Percentiles rank a stretch among this genome's conserved stretches.
These are phyloP conservation scores for Plecturocebus donacophilus DNA, from an alignment of 2,113 vertebrate genomes.

Conservation along the genomic window DNA sequence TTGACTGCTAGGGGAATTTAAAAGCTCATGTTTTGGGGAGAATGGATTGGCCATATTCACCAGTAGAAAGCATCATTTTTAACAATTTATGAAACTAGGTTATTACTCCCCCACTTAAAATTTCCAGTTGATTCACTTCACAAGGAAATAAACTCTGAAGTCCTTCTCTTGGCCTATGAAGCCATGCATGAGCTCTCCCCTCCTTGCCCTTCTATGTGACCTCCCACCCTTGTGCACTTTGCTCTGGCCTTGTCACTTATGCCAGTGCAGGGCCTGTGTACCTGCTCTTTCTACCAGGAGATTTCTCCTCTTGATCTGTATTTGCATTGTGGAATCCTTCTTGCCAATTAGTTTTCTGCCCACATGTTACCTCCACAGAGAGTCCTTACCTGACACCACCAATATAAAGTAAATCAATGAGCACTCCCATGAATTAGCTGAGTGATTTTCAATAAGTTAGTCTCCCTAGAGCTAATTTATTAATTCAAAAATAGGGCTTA, in stretches of 20 bases:
- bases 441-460: not conserved
- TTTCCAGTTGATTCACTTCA: not conserved
- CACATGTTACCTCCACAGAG: not conserved
- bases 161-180: not conserved
- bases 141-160: not conserved
- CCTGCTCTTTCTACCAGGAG: not conserved
- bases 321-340: not conserved
- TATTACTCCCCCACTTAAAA: not conserved
- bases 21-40: no score
- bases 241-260: not conserved
- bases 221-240: no score
- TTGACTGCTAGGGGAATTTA: no score
- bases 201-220: not conserved
- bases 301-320: not conserved
- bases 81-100: not conserved
- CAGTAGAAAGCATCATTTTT: conserved; percentile 24
- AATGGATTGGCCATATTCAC: not conserved
- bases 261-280: not conserved
- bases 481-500: not conserved
- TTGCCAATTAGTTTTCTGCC: not conserved
- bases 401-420: not conserved
- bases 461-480: not conserved
- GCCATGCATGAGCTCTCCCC: not conserved
- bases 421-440: not conserved
- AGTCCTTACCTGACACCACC: not conserved